phyloP scores from a whole-genome alignment of 2,797 vertebrate species.

The Tinamus major region DNA sequence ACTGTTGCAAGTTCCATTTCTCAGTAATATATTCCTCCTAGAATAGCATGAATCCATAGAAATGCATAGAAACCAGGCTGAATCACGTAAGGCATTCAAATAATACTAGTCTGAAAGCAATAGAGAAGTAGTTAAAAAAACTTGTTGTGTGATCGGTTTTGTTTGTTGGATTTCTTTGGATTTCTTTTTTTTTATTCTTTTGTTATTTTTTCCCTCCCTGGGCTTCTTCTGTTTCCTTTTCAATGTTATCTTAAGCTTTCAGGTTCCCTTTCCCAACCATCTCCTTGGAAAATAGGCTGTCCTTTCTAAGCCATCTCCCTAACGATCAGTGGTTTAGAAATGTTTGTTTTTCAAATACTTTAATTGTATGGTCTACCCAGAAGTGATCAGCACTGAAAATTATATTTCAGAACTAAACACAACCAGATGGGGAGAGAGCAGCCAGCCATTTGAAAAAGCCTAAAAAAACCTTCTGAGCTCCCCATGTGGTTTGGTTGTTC shows the following conservation, averaged over 20 bases:
- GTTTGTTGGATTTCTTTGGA: constrained; percentile 31
- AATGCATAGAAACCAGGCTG: not conserved
- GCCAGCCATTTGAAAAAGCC: constrained; percentile 58
- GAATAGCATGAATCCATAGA: not conserved
- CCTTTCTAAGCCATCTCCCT: constrained; percentile 74
- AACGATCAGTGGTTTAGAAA: constrained; percentile 77
- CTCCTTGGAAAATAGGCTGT: constrained; percentile 79
- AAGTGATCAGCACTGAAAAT: constrained; percentile 81
- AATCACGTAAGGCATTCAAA: not conserved
- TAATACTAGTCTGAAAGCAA: not conserved
- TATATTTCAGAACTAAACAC: constrained; percentile 81
- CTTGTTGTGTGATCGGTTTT: constrained; percentile 42
- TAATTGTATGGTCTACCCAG: constrained; percentile 84
- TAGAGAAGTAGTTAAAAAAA: constrained; percentile 23
- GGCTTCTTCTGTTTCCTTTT: constrained; percentile 51
- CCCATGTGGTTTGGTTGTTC: constrained; percentile 74
- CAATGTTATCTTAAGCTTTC: constrained; percentile 72
- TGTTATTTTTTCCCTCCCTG: constrained; percentile 17
- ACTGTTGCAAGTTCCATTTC: not conserved
- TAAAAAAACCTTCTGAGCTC: constrained; percentile 16
- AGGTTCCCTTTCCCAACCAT: constrained; percentile 63
- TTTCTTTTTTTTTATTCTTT: constrained; percentile 16
- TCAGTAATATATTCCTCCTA: not conserved
- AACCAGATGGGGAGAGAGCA: constrained; percentile 81
- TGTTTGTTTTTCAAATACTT: constrained; percentile 86